phyloP scores from a whole-genome alignment of 2,888 invertebrate species.

The Rhopalosiphum nymphaeae region DNA sequence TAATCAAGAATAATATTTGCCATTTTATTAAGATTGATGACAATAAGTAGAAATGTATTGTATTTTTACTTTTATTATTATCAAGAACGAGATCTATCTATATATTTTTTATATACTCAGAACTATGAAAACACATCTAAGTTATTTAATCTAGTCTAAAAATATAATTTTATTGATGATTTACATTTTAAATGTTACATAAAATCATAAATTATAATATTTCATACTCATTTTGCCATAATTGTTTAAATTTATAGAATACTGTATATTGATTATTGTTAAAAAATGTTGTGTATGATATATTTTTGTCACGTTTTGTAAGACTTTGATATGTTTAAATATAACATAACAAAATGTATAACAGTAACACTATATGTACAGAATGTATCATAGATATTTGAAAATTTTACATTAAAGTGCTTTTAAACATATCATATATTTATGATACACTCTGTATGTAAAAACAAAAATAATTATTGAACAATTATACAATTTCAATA shows the following conservation, averaged over 20 bases:
- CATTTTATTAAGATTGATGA: constrained; percentile 21
- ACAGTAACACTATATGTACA: not conserved
- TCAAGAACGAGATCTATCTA: not conserved
- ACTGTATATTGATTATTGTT: not conserved
- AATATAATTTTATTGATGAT: constrained; percentile 8
- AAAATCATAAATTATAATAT: constrained; percentile 19
- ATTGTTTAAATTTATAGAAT: constrained; percentile 11
- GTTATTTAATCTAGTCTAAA: constrained; percentile 15
- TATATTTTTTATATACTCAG: constrained; percentile 36
- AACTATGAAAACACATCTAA: not conserved
- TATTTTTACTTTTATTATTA: constrained; percentile 30
- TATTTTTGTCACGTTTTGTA: not conserved
- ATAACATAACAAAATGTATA: not conserved
- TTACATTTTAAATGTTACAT: constrained; percentile 26
- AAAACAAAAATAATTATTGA: not conserved
- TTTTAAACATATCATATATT: not conserved
- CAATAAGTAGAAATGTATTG: constrained; percentile 52
- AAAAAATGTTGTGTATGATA: not conserved
- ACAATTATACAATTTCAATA: not conserved
- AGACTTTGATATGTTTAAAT: not conserved
- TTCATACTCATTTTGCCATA: not conserved
- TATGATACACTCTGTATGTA: not conserved
- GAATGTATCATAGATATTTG: not conserved
- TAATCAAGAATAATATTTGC: constrained; percentile 44
- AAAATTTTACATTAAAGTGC: not conserved